These are phyloP conservation scores for Chesias legatella DNA, from an alignment of 2,888 invertebrate genomes.

Conservation along the genomic window DNA sequence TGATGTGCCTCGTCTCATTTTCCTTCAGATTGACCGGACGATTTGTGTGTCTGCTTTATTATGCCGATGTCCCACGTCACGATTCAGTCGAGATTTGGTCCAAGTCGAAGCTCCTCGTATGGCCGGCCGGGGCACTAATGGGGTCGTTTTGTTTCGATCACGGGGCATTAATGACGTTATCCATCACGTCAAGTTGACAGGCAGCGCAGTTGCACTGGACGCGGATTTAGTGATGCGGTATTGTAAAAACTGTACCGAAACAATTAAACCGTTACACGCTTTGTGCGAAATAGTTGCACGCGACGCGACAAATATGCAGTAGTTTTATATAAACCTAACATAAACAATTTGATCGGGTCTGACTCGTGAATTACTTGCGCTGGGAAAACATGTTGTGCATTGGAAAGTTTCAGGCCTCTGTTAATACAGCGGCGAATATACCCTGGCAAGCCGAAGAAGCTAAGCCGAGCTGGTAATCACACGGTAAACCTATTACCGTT, in stretches of 20 bases:
- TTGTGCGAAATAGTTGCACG: conserved; percentile 4
- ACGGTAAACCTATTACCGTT: conserved; percentile 54
- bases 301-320: not conserved
- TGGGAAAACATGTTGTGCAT: conserved; percentile 6
- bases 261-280: conserved; percentile 18
- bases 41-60: conserved; percentile 48
- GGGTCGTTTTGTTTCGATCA: conserved; percentile 56
- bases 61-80: conserved; percentile 27
- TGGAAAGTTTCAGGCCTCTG: conserved; percentile 20
- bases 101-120: conserved; percentile 27
- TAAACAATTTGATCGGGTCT: no score
- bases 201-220: conserved; percentile 55
- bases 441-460: conserved; percentile 31
- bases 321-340: no score
- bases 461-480: conserved; percentile 57
- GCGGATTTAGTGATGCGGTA: conserved; percentile 37
- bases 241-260: conserved; percentile 23
- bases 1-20: conserved; percentile 57
- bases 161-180: conserved; percentile 64
- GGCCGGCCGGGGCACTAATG: conserved; percentile 43
- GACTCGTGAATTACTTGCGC: conserved; percentile 1
- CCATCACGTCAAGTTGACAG: conserved; percentile 64
- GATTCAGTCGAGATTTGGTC: conserved; percentile 18
- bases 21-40: conserved; percentile 46
- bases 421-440: conserved; percentile 36